Percentiles rank a stretch among this genome's conserved stretches.
phyloP scores from a whole-genome alignment of 2,797 vertebrate genomes.

The Sebastes ruberrimus region DNA sequence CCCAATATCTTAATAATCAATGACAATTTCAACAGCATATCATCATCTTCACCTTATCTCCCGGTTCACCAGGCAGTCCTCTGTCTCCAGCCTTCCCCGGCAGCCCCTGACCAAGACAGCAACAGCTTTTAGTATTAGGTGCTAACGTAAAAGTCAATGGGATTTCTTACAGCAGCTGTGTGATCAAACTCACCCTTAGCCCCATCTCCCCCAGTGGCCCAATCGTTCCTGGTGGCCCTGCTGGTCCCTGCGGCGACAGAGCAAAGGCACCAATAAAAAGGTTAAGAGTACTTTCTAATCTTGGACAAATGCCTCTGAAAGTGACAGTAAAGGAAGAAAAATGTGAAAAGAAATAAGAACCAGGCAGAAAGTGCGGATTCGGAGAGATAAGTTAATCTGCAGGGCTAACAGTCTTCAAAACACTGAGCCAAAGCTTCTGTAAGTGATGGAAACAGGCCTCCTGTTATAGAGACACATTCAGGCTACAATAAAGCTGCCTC shows the following conservation, averaged over 20 bases:
- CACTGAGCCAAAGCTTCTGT: conserved; percentile 48
- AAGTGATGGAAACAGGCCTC: conserved; percentile 51
- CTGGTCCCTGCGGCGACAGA: conserved; percentile 83
- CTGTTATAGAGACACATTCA: conserved; percentile 49
- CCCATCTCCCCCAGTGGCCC: conserved; percentile 92
- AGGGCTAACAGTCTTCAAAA: conserved; percentile 42
- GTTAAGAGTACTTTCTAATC: conserved; percentile 28
- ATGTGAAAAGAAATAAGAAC: conserved; percentile 39
- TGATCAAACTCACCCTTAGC: conserved; percentile 81
- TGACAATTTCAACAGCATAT: background rate
- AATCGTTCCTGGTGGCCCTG: conserved; percentile 85
- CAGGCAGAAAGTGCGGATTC: conserved; percentile 50
- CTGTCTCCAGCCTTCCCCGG: conserved; percentile 72
- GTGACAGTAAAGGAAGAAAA: conserved; percentile 28
- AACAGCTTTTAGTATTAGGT: conserved; percentile 21
- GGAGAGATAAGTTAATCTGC: conserved; percentile 64
- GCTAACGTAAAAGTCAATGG: conserved; percentile 16
- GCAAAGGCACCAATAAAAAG: conserved; percentile 37
- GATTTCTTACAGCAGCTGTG: conserved; percentile 8
- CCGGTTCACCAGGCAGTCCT: conserved; percentile 76
- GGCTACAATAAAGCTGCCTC: conserved; percentile 60
- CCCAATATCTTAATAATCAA: background rate
- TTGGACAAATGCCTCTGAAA: conserved; percentile 43
- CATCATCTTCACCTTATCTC: conserved; percentile 73
- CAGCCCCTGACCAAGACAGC: conserved; percentile 71